Percentiles rank a stretch among this genome's conserved stretches.
Conservation (phyloP, 2,888 invertebrate species). For the Sesamia inferens region DNA sequence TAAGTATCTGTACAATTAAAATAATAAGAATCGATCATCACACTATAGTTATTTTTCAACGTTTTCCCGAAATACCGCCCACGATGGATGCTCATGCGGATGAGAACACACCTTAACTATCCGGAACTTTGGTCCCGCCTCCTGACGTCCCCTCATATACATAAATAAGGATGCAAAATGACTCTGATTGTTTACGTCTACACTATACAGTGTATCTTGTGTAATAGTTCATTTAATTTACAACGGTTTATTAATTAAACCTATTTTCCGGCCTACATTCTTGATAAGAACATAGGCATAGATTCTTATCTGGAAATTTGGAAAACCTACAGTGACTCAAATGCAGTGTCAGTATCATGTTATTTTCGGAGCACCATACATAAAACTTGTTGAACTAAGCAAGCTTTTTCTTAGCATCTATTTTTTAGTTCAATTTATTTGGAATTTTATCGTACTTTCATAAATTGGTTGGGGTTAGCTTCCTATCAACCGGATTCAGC, state of each 20-base stretch:
- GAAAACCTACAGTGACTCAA: slow-evolving; percentile 16
- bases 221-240: slow-evolving; percentile 21
- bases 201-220: not conserved
- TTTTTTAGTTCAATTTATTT: not conserved
- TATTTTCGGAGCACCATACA: not conserved
- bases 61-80: too few relatives aligned
- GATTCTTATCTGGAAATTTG: not conserved
- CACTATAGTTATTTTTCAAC: too few relatives aligned
- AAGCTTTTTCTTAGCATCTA: not conserved
- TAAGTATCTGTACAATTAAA: too few relatives aligned
- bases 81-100: too few relatives aligned
- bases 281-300: slow-evolving; percentile 6
- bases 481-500: not conserved
- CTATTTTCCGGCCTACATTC: slow-evolving; percentile 4
- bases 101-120: too few relatives aligned
- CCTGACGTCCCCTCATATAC: not conserved
- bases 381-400: not conserved
- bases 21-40: too few relatives aligned
- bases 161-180: not conserved
- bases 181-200: not conserved
- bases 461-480: not conserved
- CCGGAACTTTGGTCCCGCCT: too few relatives aligned
- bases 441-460: not conserved
- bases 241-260: not conserved
- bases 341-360: not conserved